Percentiles rank a stretch among this genome's conserved stretches.
phyloP scores from a whole-genome alignment of 2,888 invertebrate genomes.

The Magallana nippona region DNA sequence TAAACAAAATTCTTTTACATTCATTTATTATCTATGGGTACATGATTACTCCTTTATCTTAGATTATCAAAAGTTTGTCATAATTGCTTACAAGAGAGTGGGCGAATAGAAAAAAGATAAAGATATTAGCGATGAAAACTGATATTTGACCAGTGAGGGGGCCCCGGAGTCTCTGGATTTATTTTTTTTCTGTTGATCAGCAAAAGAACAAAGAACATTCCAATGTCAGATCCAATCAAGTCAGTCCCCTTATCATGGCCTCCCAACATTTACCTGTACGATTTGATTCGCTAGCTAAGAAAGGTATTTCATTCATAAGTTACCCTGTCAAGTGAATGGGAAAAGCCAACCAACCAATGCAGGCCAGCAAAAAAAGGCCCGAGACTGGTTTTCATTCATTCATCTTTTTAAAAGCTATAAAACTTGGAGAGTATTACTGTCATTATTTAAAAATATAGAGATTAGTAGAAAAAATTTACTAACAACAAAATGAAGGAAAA shows the following conservation, averaged over 20 bases:
- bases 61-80: no score
- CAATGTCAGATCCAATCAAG: neutral
- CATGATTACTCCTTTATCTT: no score
- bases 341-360: conserved; percentile 25
- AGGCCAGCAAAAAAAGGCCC: neutral
- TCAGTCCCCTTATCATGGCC: neutral
- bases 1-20: no score
- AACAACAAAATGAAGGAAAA: neutral
- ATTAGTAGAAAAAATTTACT: neutral
- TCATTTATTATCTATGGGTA: no score
- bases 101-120: no score
- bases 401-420: neutral
- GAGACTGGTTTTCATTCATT: conserved; percentile 12
- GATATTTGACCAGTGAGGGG: no score
- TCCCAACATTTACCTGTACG: neutral
- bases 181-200: neutral
- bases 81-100: no score
- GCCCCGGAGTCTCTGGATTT: no score
- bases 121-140: no score
- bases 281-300: conserved; percentile 7
- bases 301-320: conserved; percentile 35
- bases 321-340: conserved; percentile 30
- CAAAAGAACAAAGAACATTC: conserved; percentile 24
- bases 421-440: neutral
- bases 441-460: neutral